These are phyloP conservation scores for Petrolisthes manimaculis DNA, from an alignment of 2,888 invertebrate species.

Conservation along the genomic window DNA sequence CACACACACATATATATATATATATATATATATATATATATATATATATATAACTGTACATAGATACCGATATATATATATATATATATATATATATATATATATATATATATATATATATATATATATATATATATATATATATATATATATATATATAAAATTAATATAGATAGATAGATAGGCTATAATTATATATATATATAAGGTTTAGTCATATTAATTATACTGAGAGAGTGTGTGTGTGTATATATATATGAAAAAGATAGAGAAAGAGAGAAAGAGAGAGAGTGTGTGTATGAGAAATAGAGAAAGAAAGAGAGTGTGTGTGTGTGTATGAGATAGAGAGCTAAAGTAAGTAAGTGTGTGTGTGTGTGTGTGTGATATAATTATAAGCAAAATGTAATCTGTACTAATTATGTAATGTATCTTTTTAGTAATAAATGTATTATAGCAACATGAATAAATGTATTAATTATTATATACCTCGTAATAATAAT, in stretches of 20 bases:
- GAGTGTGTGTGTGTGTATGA: conserved; percentile 26
- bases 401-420: no score
- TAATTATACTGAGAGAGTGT: not conserved
- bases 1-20: conserved; percentile 10
- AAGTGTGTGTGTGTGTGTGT: no score
- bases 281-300: not conserved
- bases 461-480: no score
- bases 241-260: not conserved
- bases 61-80: not conserved
- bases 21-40: conserved; percentile 2
- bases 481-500: no score
- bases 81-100: not conserved
- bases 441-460: no score
- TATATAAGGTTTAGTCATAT: not conserved
- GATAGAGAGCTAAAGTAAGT: no score
- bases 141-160: not conserved
- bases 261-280: not conserved
- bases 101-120: not conserved
- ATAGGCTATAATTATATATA: not conserved
- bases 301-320: not conserved
- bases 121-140: not conserved
- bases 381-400: no score
- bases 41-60: not conserved
- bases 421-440: no score
- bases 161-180: no score